Conservation (phyloP, 2,113 vertebrate species). For the Murina feae region DNA sequence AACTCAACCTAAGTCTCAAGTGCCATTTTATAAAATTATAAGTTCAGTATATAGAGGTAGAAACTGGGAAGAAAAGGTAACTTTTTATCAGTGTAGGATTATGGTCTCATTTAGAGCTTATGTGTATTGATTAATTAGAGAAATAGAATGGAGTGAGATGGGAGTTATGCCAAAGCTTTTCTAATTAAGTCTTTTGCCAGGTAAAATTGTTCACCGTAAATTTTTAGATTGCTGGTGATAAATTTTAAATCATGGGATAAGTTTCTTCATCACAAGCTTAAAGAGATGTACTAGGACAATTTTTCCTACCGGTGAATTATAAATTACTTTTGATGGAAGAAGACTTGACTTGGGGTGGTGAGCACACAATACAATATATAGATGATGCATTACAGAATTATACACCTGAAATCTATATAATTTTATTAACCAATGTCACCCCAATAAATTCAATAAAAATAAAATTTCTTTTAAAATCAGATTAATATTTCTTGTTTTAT, state of each 20-base stretch:
- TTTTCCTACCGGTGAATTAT: not conserved
- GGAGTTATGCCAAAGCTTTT: not conserved
- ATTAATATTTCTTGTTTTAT: not conserved
- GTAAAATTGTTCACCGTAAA: not conserved
- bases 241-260: not conserved
- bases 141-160: not conserved
- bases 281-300: not conserved
- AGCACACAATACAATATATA: not conserved
- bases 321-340: not conserved
- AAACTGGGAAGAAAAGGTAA: not conserved
- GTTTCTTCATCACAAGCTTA: not conserved
- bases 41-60: not conserved
- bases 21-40: conserved; percentile 12
- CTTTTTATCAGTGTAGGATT: not conserved
- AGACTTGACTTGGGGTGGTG: not conserved
- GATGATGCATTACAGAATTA: not conserved
- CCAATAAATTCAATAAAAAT: not conserved
- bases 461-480: not conserved
- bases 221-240: not conserved
- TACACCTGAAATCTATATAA: not conserved
- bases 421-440: not conserved
- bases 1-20: not conserved
- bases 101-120: not conserved
- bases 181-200: not conserved
- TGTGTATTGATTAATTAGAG: not conserved